Conservation (phyloP, 2,888 invertebrate species). For the Sylvicola cinctus region DNA sequence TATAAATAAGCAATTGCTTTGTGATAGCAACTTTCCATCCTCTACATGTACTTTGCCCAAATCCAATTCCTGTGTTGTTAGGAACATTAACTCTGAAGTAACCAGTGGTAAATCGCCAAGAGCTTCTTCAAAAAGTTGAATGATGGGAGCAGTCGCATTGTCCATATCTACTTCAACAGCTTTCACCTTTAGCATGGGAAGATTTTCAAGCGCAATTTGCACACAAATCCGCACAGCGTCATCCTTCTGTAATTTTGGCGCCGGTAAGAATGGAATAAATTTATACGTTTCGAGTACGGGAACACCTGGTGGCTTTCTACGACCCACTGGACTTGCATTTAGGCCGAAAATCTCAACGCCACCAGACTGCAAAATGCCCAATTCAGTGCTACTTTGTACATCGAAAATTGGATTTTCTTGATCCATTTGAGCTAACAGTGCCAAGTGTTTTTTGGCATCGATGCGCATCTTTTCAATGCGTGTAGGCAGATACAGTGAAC, state of each 20-base stretch:
- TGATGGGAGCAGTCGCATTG: constrained; percentile 27
- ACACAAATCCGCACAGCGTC: constrained; percentile 37
- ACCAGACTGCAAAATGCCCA: constrained; percentile 34
- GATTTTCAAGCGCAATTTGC: constrained; percentile 55
- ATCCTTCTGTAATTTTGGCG: constrained; percentile 14
- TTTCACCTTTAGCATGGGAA: constrained; percentile 37
- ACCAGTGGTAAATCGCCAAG: constrained; percentile 47
- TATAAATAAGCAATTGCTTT: constrained; percentile 18
- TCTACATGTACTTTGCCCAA: constrained; percentile 30
- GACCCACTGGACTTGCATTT: constrained; percentile 52
- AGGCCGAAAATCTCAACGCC: constrained; percentile 54
- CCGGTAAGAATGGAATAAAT: constrained; percentile 41
- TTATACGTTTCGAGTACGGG: constrained; percentile 57
- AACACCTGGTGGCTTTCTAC: constrained; percentile 42
- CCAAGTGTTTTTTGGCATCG: constrained; percentile 38
- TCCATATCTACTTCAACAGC: constrained; percentile 33
- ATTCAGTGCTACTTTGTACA: constrained; percentile 16
- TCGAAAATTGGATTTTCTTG: constrained; percentile 17
- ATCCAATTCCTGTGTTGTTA: constrained; percentile 16
- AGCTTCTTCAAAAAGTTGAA: constrained; percentile 33
- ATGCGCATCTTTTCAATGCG: constrained; percentile 41
- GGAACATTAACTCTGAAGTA: constrained; percentile 39
- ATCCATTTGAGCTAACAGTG: constrained; percentile 24
- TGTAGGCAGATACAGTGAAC: constrained; percentile 54
- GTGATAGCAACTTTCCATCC: constrained; percentile 32